Percentiles rank a stretch among this genome's conserved stretches.
phyloP scores from a whole-genome alignment of 2,113 vertebrate species.

The Cephalopterus ornatus region DNA sequence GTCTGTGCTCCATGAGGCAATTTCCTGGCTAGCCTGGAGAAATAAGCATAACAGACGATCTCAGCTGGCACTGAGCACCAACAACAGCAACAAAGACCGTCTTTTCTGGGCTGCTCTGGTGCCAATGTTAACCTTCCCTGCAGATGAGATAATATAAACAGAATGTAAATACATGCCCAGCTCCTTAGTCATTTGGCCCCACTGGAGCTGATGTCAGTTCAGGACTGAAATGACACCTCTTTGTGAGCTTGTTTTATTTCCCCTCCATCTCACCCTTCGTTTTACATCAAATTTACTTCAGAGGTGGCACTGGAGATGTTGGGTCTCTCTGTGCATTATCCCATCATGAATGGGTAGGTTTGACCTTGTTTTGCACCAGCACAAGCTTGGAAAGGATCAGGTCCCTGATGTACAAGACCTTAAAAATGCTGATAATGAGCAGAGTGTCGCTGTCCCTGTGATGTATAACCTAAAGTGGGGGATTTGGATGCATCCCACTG shows the following conservation, averaged over 20 bases:
- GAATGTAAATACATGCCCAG: slow-evolving; percentile 65
- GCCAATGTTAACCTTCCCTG: slow-evolving; percentile 33
- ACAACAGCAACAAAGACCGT: slow-evolving; percentile 34
- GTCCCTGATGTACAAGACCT: not conserved
- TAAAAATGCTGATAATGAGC: not conserved
- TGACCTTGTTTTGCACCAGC: not conserved
- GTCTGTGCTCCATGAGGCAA: slow-evolving; percentile 41
- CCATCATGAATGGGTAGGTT: not conserved
- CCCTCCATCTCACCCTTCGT: not conserved
- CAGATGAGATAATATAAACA: slow-evolving; percentile 35
- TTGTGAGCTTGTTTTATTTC: not conserved
- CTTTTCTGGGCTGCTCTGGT: slow-evolving; percentile 22
- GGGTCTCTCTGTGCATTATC: not conserved
- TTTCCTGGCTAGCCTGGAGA: slow-evolving; percentile 60
- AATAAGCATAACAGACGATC: slow-evolving; percentile 51
- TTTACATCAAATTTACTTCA: not conserved
- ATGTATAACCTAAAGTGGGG: too few species aligned
- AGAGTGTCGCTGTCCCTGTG: rapidly evolving
- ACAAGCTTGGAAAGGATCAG: not conserved
- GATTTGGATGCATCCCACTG: not conserved
- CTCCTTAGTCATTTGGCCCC: slow-evolving; percentile 22
- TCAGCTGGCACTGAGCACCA: slow-evolving; percentile 14
- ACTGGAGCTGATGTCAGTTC: not conserved
- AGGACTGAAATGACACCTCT: not conserved
- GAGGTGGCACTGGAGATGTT: not conserved